phyloP scores from a whole-genome alignment of 2,888 invertebrate species.

The Hypselothyrea guttata region DNA sequence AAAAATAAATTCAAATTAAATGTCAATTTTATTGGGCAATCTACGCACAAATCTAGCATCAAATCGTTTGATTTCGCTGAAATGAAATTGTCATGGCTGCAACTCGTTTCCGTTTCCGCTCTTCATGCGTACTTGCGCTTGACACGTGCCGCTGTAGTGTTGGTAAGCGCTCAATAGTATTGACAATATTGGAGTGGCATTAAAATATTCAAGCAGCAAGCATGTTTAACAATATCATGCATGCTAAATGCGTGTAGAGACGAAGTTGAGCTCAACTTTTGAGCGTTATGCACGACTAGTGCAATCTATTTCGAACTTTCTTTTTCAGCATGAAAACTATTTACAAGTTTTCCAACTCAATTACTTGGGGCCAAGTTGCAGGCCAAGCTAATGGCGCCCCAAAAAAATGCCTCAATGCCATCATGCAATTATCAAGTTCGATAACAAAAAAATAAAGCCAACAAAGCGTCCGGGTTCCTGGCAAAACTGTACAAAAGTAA shows the following conservation, averaged over 20 bases:
- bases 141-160: slow-evolving; percentile 48
- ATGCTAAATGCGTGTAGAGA: not conserved
- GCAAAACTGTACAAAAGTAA: slow-evolving; percentile 34
- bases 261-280: slow-evolving; percentile 21
- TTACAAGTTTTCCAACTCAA: slow-evolving; percentile 66
- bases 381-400: slow-evolving; percentile 39
- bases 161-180: slow-evolving; percentile 30
- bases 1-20: not conserved
- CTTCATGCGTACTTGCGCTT: slow-evolving; percentile 43
- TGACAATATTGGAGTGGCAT: not conserved
- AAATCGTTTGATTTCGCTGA: too few species aligned
- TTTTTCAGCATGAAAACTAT: slow-evolving; percentile 34
- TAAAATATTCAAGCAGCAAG: too few species aligned
- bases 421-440: slow-evolving; percentile 58
- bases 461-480: slow-evolving; percentile 13
- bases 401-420: slow-evolving; percentile 28
- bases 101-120: slow-evolving; percentile 30
- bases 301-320: slow-evolving; percentile 41
- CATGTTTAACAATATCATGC: slow-evolving; percentile 7
- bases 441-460: slow-evolving; percentile 45
- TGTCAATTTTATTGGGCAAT: not conserved
- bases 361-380: slow-evolving; percentile 41
- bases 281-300: slow-evolving; percentile 47
- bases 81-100: slow-evolving; percentile 22
- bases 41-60: not conserved